A percentile compares a stretch with the other conserved stretches of the same genome.
These are phyloP conservation scores for Clarias magur DNA, from an alignment of 2,113 vertebrate species.

Conservation along the genomic window DNA sequence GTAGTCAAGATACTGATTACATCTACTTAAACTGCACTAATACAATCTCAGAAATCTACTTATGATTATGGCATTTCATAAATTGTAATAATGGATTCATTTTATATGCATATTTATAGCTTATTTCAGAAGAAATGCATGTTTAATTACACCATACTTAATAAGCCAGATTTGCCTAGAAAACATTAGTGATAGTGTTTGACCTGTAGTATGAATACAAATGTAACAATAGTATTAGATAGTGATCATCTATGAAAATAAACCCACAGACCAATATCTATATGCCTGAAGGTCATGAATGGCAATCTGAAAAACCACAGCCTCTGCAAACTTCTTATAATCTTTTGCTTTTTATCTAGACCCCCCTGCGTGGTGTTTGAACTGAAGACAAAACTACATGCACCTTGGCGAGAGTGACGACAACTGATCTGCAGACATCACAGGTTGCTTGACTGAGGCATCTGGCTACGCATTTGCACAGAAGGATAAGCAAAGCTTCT, in stretches of 20 bases:
- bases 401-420: background rate
- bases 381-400: slow-evolving; percentile 4
- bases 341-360: slow-evolving; percentile 26
- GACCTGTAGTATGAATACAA: background rate
- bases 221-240: background rate
- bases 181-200: background rate
- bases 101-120: background rate
- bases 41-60: background rate
- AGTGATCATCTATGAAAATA: background rate
- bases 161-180: background rate
- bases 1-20: background rate
- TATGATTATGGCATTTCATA: background rate
- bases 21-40: background rate
- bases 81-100: background rate
- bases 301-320: background rate
- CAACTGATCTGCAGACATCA: background rate
- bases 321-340: background rate
- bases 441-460: background rate
- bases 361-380: background rate
- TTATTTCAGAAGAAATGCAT: background rate
- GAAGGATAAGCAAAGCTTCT: background rate
- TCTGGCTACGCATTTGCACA: background rate
- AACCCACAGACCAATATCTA: background rate
- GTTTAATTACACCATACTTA: background rate
- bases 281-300: background rate